Conservation (phyloP, 2,888 invertebrate genomes). For the Ctenicera cuprea region DNA sequence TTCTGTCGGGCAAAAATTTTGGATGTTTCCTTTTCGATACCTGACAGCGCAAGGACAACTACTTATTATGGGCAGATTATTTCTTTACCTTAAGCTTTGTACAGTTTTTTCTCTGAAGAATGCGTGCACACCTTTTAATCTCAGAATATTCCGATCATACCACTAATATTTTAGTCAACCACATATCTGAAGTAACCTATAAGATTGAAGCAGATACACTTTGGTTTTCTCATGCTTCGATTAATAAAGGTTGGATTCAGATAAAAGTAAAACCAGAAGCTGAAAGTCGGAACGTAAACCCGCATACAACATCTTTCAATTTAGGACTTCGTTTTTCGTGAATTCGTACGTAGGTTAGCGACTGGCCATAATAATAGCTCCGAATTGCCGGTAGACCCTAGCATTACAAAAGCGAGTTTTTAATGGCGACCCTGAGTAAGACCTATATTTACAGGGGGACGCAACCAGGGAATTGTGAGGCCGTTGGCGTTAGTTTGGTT, state of each 20-base stretch:
- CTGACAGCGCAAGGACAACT: constrained; percentile 53
- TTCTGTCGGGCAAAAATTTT: constrained; percentile 55
- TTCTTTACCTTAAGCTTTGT: not conserved
- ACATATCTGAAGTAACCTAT: constrained; percentile 14
- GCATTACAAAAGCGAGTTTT: constrained; percentile 70
- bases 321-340: constrained; percentile 47
- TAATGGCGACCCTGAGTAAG: constrained; percentile 71
- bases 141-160: constrained; percentile 26
- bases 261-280: constrained; percentile 21
- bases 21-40: constrained; percentile 57
- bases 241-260: constrained; percentile 41
- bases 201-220: constrained; percentile 35
- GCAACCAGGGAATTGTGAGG: constrained; percentile 61
- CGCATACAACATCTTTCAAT: constrained; percentile 3
- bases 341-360: constrained; percentile 49
- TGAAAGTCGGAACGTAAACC: not conserved
- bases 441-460: constrained; percentile 67
- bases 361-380: constrained; percentile 68
- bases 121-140: constrained; percentile 24
- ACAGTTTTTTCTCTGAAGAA: not conserved
- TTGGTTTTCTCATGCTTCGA: constrained; percentile 48
- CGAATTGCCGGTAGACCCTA: constrained; percentile 62
- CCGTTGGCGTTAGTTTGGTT: constrained; percentile 66
- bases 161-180: constrained; percentile 31
- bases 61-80: constrained; percentile 36